These are phyloP conservation scores for Belonocnema kinseyi DNA, from an alignment of 1,140 invertebrate genomes.

Conservation along the genomic window DNA sequence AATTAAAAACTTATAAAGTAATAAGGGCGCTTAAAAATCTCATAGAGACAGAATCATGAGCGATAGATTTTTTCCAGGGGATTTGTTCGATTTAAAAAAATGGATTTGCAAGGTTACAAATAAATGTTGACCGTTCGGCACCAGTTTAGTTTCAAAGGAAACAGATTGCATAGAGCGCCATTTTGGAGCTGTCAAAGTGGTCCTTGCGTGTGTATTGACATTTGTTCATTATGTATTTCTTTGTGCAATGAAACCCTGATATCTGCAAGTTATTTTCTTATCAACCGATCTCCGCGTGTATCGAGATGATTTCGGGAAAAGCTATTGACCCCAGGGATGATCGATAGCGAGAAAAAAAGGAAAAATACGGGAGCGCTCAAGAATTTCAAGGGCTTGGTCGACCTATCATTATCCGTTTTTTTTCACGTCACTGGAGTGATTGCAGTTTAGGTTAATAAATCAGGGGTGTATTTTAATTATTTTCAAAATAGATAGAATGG, in stretches of 20 bases:
- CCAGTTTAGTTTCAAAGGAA: not conserved
- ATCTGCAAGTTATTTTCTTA: conserved; percentile 23
- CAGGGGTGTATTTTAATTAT: conserved; percentile 30
- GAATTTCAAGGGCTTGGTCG: conserved; percentile 20
- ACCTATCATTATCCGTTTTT: not conserved
- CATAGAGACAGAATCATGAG: not conserved
- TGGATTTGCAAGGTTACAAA: not conserved
- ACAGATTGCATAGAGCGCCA: conserved; percentile 47
- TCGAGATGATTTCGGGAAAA: conserved; percentile 4
- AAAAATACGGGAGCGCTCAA: not conserved
- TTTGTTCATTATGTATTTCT: conserved; percentile 22
- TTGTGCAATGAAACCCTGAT: conserved; percentile 22
- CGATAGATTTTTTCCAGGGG: not conserved
- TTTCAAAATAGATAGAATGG: conserved; percentile 62
- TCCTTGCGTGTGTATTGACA: conserved; percentile 21
- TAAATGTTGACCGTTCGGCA: not conserved
- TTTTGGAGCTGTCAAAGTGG: conserved; percentile 62
- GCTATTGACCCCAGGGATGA: not conserved
- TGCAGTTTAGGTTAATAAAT: conserved; percentile 18
- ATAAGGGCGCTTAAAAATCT: not conserved
- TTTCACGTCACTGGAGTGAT: conserved; percentile 10
- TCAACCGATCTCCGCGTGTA: conserved; percentile 9
- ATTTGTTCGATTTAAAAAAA: not conserved
- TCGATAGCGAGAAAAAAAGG: not conserved
- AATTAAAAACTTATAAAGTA: not conserved